These are phyloP conservation scores for Drosophila ustulata DNA, from an alignment of 2,888 invertebrate species.

Conservation along the genomic window DNA sequence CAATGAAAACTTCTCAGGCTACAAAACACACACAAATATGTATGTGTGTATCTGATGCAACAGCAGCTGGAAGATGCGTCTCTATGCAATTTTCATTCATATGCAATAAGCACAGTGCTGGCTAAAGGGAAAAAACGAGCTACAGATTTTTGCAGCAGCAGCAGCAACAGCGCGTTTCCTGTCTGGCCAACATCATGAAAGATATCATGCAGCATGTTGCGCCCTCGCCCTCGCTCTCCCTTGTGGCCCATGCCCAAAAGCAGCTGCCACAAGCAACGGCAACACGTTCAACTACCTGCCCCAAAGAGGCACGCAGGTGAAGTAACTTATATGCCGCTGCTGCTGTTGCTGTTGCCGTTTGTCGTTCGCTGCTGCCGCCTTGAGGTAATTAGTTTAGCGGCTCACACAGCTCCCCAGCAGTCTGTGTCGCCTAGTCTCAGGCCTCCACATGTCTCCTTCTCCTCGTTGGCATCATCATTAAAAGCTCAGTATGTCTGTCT, in stretches of 20 bases:
- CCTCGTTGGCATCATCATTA: slow-evolving; percentile 10
- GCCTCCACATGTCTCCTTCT: slow-evolving; percentile 9
- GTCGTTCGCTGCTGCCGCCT: slow-evolving; percentile 51
- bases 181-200: slow-evolving; percentile 61
- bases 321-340: slow-evolving; percentile 71
- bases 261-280: slow-evolving; percentile 29
- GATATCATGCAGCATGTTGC: slow-evolving; percentile 49
- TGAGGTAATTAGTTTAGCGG: slow-evolving; percentile 73
- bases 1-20: slow-evolving; percentile 73
- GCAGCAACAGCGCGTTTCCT: slow-evolving; percentile 70
- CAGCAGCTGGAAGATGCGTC: slow-evolving; percentile 60
- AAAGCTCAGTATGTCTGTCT: not conserved
- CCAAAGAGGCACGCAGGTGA: slow-evolving; percentile 70
- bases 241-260: slow-evolving; percentile 8
- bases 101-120: slow-evolving; percentile 37
- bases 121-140: not conserved
- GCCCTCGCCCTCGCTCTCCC: not conserved
- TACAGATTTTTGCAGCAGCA: slow-evolving; percentile 20
- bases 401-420: slow-evolving; percentile 42
- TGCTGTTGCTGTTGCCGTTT: slow-evolving; percentile 12
- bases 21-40: slow-evolving; percentile 19
- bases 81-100: slow-evolving; percentile 74
- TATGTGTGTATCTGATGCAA: slow-evolving; percentile 10
- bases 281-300: slow-evolving; percentile 62
- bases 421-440: slow-evolving; percentile 1